Percentiles rank a stretch among this genome's conserved stretches.
Conservation (phyloP, 1,140 invertebrate genomes). For the Lordiphosa clarofinis region DNA sequence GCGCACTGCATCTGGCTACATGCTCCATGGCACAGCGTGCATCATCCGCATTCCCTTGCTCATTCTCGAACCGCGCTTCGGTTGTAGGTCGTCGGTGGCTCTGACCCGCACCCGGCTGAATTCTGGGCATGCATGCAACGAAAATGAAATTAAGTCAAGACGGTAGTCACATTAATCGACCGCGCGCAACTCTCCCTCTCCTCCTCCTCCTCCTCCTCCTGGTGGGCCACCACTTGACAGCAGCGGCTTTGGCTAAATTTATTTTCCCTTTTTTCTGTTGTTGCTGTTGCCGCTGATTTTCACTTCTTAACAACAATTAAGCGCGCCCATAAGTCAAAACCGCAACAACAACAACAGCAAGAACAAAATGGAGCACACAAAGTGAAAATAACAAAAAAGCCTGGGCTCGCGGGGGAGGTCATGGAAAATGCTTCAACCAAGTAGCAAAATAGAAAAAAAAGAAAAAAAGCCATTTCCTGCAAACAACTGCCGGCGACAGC, state of each 20-base stretch:
- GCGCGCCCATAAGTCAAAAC: constrained; percentile 73
- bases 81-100: constrained; percentile 42
- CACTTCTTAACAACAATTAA: constrained; percentile 77
- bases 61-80: constrained; percentile 13
- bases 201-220: neutral
- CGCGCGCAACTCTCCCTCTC: constrained; percentile 18
- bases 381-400: constrained; percentile 39
- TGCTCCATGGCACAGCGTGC: constrained; percentile 5
- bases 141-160: constrained; percentile 76
- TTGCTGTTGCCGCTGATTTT: constrained; percentile 58
- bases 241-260: constrained; percentile 56
- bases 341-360: constrained; percentile 56
- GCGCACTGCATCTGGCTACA: constrained; percentile 41
- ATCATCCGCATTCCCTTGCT: constrained; percentile 3
- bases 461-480: constrained; percentile 58
- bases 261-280: constrained; percentile 50
- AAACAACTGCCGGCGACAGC: constrained; percentile 62
- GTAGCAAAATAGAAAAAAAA: constrained; percentile 59
- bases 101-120: constrained; percentile 24
- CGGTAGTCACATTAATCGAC: constrained; percentile 73
- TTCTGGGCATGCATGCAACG: constrained; percentile 54
- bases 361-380: constrained; percentile 69
- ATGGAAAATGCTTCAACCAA: constrained; percentile 20
- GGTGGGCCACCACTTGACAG: constrained; percentile 44
- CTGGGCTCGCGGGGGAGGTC: neutral